Evolutionary conservation across 2,888 invertebrate genomes (phyloP).

Genomic region (Aplocera efformata): DNA sequence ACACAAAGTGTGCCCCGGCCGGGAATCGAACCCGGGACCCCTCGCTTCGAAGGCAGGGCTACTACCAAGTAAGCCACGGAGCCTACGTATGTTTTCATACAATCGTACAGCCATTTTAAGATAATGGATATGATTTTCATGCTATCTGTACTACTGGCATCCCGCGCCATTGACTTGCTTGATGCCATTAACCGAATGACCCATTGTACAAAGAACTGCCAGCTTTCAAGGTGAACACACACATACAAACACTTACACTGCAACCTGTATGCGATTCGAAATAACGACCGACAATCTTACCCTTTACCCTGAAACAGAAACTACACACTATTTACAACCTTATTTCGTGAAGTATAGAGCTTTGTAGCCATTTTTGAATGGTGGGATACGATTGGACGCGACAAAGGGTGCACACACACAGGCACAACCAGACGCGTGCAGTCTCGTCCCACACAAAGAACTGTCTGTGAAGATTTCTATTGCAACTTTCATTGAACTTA

Average conservation of each 20-base stretch:
- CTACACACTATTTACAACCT: conserved; percentile 31
- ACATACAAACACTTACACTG: conserved; percentile 43
- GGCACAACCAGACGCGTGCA: conserved; percentile 47
- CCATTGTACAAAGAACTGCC: conserved; percentile 80
- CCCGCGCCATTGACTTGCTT: conserved; percentile 78
- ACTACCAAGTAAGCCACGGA: no score
- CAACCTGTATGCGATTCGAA: conserved; percentile 63
- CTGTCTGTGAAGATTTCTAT: conserved; percentile 31
- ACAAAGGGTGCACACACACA: conserved; percentile 74
- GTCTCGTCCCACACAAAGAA: conserved; percentile 56
- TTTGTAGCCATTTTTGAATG: neutral
- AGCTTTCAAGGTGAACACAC: conserved; percentile 79
- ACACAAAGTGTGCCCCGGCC: no score
- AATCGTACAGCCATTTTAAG: neutral
- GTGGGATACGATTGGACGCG: conserved; percentile 38
- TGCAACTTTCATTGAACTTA: conserved; percentile 37
- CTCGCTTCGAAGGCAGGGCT: no score
- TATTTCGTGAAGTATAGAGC: conserved; percentile 23
- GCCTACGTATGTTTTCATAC: neutral
- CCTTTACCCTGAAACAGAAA: conserved; percentile 10
- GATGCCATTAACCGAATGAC: conserved; percentile 81
- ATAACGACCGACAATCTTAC: conserved; percentile 47
- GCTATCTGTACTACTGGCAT: conserved; percentile 62
- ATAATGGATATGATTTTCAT: conserved; percentile 25
- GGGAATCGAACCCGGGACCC: no score